A percentile compares a stretch with the other conserved stretches of the same genome.
These are phyloP conservation scores for Drosophila multiciliata DNA, from an alignment of 2,888 invertebrate species.

Conservation along the genomic window DNA sequence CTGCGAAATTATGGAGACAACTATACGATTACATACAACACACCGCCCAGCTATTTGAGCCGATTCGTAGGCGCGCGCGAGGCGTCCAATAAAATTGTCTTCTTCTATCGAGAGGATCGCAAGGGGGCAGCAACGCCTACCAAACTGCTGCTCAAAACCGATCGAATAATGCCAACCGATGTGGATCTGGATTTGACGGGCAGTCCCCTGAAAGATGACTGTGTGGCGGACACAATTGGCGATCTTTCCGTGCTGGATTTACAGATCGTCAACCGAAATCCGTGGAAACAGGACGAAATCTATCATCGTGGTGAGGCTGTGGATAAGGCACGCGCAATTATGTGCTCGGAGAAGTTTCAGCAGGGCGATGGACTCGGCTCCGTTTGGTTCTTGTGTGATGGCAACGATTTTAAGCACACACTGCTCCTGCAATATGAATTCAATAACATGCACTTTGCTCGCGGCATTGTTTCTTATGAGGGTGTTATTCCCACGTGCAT, in stretches of 20 bases:
- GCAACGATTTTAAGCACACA: conserved; percentile 86
- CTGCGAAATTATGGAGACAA: conserved; percentile 71
- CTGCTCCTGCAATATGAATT: conserved; percentile 80
- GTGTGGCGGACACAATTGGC: conserved; percentile 77
- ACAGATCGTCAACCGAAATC: conserved; percentile 58
- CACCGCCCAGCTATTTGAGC: conserved; percentile 73
- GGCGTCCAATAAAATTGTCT: conserved; percentile 67
- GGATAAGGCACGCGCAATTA: conserved; percentile 74
- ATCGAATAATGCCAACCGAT: conserved; percentile 24
- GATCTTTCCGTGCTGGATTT: conserved; percentile 76
- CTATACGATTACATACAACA: conserved; percentile 69
- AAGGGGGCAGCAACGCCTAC: conserved; percentile 41
- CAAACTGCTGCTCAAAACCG: conserved; percentile 23
- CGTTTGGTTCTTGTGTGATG: conserved; percentile 88
- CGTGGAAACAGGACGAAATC: conserved; percentile 82
- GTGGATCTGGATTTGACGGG: conserved; percentile 81
- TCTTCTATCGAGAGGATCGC: conserved; percentile 71
- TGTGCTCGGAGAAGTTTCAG: conserved; percentile 75
- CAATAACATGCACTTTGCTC: conserved; percentile 59
- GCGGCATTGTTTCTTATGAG: conserved; percentile 78
- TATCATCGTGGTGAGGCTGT: conserved; percentile 74
- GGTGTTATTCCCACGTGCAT: conserved; percentile 69
- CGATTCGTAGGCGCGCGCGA: conserved; percentile 63
- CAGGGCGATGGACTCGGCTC: conserved; percentile 72
- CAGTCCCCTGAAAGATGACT: conserved; percentile 84